Percentiles rank a stretch among this genome's conserved stretches.
These are phyloP conservation scores for Shargacucullia verbasci DNA, from an alignment of 2,888 invertebrate species.

Conservation along the genomic window DNA sequence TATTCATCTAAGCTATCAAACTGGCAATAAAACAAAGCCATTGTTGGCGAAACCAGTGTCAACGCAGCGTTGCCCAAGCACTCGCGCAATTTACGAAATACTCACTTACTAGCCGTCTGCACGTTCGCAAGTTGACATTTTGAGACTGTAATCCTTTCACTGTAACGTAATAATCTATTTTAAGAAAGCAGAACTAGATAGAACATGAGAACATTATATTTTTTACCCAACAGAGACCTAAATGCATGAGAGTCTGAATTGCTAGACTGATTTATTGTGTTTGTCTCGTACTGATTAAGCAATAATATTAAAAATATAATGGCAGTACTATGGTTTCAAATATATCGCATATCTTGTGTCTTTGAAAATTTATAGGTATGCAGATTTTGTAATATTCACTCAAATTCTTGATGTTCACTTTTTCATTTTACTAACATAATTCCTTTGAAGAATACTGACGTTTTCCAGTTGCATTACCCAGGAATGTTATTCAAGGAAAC, in stretches of 20 bases:
- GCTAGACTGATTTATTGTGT: conserved; percentile 42
- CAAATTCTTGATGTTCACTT: too few species aligned
- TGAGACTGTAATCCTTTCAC: conserved; percentile 81
- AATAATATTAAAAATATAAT: too few species aligned
- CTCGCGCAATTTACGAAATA: conserved; percentile 82
- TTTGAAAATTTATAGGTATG: conserved; percentile 1
- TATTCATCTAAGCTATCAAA: conserved; percentile 52
- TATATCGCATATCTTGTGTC: conserved; percentile 13
- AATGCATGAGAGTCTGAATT: conserved; percentile 18
- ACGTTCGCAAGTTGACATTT: conserved; percentile 79
- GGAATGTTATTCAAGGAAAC: conserved; percentile 1
- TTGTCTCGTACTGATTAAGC: too few species aligned
- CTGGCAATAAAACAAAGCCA: conserved; percentile 69
- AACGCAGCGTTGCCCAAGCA: conserved; percentile 70
- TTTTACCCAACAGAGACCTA: conserved; percentile 21
- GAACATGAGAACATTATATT: conserved; percentile 18
- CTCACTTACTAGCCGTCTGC: conserved; percentile 64
- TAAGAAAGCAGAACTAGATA: conserved; percentile 42
- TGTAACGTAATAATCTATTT: conserved; percentile 57
- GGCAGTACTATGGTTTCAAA: conserved; percentile 26
- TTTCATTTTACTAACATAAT: neutral
- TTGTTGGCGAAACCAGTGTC: conserved; percentile 76
- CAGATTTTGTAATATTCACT: neutral
- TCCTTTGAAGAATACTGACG: neutral
- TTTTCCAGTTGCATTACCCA: conserved; percentile 1